These are phyloP conservation scores for Micrasema minimum DNA, from an alignment of 1,140 invertebrate genomes.

Conservation along the genomic window DNA sequence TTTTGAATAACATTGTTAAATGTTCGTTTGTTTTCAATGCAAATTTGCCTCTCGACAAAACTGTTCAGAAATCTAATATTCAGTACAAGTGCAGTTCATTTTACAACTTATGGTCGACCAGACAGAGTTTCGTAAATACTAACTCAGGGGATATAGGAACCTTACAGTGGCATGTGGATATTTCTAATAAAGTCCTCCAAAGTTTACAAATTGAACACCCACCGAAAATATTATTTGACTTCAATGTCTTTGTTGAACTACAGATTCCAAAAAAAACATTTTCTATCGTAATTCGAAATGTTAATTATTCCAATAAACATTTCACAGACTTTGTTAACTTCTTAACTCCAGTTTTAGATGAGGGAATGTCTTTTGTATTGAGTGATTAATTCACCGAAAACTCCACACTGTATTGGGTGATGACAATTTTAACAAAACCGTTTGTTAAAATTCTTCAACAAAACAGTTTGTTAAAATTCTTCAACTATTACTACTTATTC, in stretches of 20 bases:
- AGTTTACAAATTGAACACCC: slow-evolving; percentile 2
- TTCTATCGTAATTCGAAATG: background rate
- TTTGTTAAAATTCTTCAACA: too few relatives aligned
- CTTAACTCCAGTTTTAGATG: background rate
- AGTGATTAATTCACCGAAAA: background rate
- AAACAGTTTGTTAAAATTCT: too few relatives aligned
- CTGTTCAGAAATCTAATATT: background rate
- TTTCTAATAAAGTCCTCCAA: slow-evolving; percentile 1
- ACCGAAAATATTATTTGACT: background rate
- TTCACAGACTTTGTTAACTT: slow-evolving; percentile 6
- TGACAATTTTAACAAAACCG: too few relatives aligned
- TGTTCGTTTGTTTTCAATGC: background rate
- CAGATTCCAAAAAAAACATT: background rate
- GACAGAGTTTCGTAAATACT: background rate
- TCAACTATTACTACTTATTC: too few relatives aligned
- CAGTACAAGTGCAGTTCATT: slow-evolving; percentile 1
- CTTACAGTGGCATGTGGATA: background rate
- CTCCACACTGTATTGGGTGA: too few relatives aligned
- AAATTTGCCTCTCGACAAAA: background rate
- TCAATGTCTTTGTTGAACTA: background rate
- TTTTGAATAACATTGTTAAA: slow-evolving; percentile 17
- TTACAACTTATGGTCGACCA: slow-evolving; percentile 10
- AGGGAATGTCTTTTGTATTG: slow-evolving; percentile 10
- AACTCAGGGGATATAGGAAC: background rate
- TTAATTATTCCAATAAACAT: background rate